A percentile compares a stretch with the other conserved stretches of the same genome.
These are phyloP conservation scores for Clinocottus analis DNA, from an alignment of 2,113 vertebrate genomes.

Conservation along the genomic window DNA sequence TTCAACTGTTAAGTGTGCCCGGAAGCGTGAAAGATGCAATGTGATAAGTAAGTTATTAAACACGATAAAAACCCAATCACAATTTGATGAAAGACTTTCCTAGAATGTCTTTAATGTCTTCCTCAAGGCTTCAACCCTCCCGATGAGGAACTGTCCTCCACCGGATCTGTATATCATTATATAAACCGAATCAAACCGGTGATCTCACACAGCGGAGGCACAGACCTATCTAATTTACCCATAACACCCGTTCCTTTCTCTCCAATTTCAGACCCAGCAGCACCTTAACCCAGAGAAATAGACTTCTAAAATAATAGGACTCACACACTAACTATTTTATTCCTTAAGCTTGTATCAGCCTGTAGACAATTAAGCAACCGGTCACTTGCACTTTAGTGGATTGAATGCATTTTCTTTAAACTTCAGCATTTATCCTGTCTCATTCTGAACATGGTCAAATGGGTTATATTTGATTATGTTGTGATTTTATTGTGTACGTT, in stretches of 20 bases:
- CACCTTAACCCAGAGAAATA: not conserved
- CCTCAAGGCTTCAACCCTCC: not conserved
- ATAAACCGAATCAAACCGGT: conserved; percentile 46
- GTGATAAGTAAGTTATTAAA: conserved; percentile 9
- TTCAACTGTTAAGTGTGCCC: not conserved
- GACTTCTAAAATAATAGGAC: not conserved
- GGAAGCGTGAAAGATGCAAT: not conserved
- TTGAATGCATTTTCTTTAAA: not conserved
- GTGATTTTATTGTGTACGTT: not conserved
- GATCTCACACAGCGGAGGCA: conserved; percentile 3
- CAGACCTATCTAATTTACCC: conserved; percentile 23
- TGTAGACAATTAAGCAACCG: no score
- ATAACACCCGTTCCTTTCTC: not conserved
- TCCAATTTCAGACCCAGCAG: not conserved
- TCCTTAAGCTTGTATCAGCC: no score
- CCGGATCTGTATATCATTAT: conserved; percentile 51
- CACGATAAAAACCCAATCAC: conserved; percentile 9
- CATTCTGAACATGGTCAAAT: not conserved
- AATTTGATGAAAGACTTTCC: conserved; percentile 23
- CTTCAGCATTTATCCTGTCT: not conserved
- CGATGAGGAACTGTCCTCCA: conserved; percentile 31
- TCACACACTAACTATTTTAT: no score
- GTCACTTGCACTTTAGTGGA: no score
- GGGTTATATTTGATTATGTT: not conserved
- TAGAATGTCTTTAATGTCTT: not conserved